Evolutionary conservation across 2,797 vertebrate genomes (phyloP).

Genomic region (Lithobates pipiens): DNA sequence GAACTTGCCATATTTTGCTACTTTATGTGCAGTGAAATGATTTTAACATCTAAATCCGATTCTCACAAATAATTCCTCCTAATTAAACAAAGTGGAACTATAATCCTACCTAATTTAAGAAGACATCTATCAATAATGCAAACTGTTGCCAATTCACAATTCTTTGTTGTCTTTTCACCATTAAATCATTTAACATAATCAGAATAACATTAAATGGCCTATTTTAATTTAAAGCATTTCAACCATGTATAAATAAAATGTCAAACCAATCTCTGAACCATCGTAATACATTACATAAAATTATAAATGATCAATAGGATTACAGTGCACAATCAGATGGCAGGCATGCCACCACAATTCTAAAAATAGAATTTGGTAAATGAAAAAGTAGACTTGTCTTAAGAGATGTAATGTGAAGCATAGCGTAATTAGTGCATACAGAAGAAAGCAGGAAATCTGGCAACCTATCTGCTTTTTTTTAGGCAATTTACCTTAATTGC

Average conservation of each 20-base stretch:
- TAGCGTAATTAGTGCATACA: conserved; percentile 47
- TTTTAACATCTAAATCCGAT: too few species aligned
- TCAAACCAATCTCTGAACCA: background rate
- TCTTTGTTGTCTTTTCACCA: background rate
- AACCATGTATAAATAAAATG: background rate
- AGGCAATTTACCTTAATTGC: conserved; percentile 59
- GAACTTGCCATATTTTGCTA: too few species aligned
- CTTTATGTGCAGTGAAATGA: too few species aligned
- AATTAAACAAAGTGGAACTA: too few species aligned
- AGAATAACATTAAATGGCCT: background rate
- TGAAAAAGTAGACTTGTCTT: conserved; percentile 28
- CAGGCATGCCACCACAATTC: background rate
- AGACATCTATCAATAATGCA: too few species aligned
- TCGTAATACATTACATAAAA: background rate
- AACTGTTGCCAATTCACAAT: background rate
- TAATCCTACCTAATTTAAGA: too few species aligned
- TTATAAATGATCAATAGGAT: conserved; percentile 2
- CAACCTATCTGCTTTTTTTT: conserved; percentile 56
- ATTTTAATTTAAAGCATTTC: background rate
- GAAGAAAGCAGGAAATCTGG: conserved; percentile 60
- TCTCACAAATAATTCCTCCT: too few species aligned
- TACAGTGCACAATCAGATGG: conserved; percentile 1
- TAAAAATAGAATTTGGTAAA: conserved; percentile 8
- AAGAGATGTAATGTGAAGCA: conserved; percentile 45
- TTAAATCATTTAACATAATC: background rate